These are phyloP conservation scores for Graptemys geographica DNA, from an alignment of 2,797 vertebrate species.

Conservation along the genomic window DNA sequence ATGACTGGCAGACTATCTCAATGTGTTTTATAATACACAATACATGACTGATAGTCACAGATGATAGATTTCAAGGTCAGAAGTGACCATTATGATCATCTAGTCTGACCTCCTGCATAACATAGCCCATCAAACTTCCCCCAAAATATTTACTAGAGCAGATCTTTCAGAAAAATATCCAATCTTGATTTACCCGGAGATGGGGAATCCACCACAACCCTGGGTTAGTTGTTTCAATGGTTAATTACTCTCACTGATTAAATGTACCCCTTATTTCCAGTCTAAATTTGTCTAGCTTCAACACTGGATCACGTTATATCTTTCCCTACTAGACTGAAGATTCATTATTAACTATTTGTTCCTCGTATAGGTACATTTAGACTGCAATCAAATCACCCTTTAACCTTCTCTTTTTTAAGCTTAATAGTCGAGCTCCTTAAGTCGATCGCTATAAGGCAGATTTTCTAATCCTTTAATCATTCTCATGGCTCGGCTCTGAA, in stretches of 20 bases:
- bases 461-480: background rate
- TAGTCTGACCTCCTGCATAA: background rate
- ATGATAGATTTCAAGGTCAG: background rate
- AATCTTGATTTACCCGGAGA: background rate
- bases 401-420: background rate
- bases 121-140: background rate
- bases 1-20: background rate
- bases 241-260: background rate
- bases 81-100: background rate
- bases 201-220: background rate
- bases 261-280: background rate
- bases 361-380: background rate
- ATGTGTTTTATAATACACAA: constrained; percentile 1
- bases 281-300: background rate
- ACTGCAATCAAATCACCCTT: background rate
- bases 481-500: background rate
- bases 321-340: background rate
- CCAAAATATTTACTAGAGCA: background rate
- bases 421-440: background rate
- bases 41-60: background rate
- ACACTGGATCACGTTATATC: background rate
- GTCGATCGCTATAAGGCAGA: background rate
- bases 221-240: background rate
- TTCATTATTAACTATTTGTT: background rate
- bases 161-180: background rate